Evolutionary conservation across 2,797 vertebrate species (phyloP).

Genomic region (Meriones psammophilus): DNA sequence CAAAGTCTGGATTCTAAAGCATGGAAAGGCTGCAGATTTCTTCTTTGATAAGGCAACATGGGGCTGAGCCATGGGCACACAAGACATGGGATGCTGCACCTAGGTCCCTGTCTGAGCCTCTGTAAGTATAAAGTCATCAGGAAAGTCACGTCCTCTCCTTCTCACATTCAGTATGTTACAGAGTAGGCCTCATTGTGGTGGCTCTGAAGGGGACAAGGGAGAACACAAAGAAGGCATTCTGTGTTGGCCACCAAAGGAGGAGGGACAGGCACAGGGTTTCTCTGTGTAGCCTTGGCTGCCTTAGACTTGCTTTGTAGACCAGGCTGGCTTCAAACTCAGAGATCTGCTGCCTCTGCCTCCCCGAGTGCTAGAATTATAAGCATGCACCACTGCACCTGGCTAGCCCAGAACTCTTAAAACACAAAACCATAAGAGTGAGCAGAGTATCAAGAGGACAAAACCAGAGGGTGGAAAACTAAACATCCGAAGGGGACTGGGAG

Average conservation of each 20-base stretch:
- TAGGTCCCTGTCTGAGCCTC: neutral
- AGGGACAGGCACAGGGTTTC: neutral
- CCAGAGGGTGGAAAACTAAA: neutral
- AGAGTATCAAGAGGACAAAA: neutral
- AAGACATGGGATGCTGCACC: neutral
- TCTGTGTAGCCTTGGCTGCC: too few species aligned
- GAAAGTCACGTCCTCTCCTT: neutral
- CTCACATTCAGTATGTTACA: neutral
- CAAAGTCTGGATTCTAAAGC: neutral
- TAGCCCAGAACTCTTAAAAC: neutral
- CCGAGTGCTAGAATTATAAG: too few species aligned
- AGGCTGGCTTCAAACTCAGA: too few species aligned
- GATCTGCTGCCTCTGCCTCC: too few species aligned
- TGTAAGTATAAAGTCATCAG: rapidly evolving
- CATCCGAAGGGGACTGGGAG: too few species aligned
- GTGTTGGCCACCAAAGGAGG: rapidly evolving
- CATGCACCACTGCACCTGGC: too few species aligned
- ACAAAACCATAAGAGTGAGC: neutral
- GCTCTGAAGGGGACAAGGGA: neutral
- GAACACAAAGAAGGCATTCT: neutral
- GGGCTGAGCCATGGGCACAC: neutral
- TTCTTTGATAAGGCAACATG: rapidly evolving
- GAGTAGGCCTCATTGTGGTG: neutral
- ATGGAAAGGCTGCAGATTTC: neutral
- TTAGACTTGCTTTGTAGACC: too few species aligned